phyloP scores from a whole-genome alignment of 2,888 invertebrate species.

The Volucella inanis region DNA sequence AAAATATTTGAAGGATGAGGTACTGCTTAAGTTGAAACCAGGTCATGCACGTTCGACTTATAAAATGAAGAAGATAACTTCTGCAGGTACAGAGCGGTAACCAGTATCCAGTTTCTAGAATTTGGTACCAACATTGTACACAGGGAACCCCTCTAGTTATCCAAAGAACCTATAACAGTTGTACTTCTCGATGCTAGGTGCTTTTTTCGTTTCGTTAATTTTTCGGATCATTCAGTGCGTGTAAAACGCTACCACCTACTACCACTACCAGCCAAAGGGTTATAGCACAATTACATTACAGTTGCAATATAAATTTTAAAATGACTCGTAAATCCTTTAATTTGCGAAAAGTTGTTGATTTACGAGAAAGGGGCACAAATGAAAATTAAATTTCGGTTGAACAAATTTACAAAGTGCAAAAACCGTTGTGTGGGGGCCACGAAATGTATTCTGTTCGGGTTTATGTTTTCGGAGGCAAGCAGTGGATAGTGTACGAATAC shows the following conservation, averaged over 20 bases:
- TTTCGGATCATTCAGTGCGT: too few species aligned
- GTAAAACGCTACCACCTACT: too few species aligned
- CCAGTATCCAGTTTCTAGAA: too few species aligned
- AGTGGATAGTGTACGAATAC: too few species aligned
- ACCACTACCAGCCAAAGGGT: neutral
- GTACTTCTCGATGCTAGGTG: too few species aligned
- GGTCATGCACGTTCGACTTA: constrained; percentile 26
- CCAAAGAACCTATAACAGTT: too few species aligned
- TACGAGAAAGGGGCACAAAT: constrained; percentile 34
- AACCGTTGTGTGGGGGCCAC: neutral
- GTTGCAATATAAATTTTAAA: constrained; percentile 43
- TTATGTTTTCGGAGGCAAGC: too few species aligned
- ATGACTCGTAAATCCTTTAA: constrained; percentile 53
- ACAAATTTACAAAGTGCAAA: constrained; percentile 40
- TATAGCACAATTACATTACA: constrained; percentile 38
- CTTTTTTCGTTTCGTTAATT: too few species aligned
- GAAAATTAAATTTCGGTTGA: constrained; percentile 48
- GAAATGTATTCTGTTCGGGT: too few species aligned
- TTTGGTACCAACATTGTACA: too few species aligned
- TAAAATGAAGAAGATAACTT: constrained; percentile 1
- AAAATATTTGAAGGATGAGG: neutral
- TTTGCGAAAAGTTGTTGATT: constrained; percentile 59
- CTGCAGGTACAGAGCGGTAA: neutral
- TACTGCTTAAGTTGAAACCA: neutral
- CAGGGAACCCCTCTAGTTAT: too few species aligned